phyloP scores from a whole-genome alignment of 2,888 invertebrate species.

The Ligdia adustata region DNA sequence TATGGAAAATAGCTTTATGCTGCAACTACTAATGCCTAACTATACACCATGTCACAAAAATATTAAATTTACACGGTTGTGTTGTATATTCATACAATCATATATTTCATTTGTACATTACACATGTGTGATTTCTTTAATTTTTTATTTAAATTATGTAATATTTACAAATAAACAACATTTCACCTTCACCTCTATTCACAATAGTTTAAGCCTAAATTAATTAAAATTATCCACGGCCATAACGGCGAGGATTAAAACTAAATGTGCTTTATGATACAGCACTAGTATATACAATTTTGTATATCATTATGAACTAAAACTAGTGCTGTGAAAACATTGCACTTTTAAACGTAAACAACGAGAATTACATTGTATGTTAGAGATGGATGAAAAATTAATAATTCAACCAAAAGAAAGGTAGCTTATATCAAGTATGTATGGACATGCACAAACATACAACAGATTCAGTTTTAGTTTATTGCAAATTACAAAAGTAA shows the following conservation, averaged over 20 bases:
- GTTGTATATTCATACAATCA: slow-evolving; percentile 68
- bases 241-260: slow-evolving; percentile 63
- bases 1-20: slow-evolving; percentile 67
- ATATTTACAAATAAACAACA: slow-evolving; percentile 78
- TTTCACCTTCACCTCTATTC: slow-evolving; percentile 67
- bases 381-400: slow-evolving; percentile 39
- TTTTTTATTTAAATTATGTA: slow-evolving; percentile 55
- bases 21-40: slow-evolving; percentile 56
- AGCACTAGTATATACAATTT: slow-evolving; percentile 10
- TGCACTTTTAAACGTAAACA: slow-evolving; percentile 33
- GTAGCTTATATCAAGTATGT: too few species aligned
- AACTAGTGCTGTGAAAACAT: slow-evolving; percentile 19
- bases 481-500: too few species aligned
- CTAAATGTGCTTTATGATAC: slow-evolving; percentile 32
- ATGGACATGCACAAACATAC: too few species aligned
- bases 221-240: slow-evolving; percentile 63
- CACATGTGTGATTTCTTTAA: slow-evolving; percentile 54
- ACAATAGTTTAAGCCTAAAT: slow-evolving; percentile 57
- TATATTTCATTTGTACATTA: slow-evolving; percentile 81
- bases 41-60: slow-evolving; percentile 81
- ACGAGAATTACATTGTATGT: slow-evolving; percentile 36
- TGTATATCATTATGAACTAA: slow-evolving; percentile 2
- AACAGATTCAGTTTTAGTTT: too few species aligned
- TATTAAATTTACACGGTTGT: slow-evolving; percentile 71
- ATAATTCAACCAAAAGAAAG: not conserved